phyloP scores from a whole-genome alignment of 1,140 invertebrate species.

The Brachystomella parvula region DNA sequence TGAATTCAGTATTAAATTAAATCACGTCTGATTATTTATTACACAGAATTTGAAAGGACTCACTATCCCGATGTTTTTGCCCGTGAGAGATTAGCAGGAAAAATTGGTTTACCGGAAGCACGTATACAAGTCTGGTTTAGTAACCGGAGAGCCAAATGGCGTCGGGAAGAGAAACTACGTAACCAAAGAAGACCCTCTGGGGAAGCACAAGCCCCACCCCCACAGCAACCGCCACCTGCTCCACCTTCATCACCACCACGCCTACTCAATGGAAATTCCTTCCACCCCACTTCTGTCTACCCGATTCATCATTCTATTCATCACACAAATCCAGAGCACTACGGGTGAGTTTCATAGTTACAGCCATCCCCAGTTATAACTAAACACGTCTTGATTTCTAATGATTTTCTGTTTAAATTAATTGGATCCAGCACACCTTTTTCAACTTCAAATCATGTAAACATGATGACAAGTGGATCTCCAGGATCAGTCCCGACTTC shows the following conservation, averaged over 20 bases:
- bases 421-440: slow-evolving; percentile 36
- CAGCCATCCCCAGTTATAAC: not conserved
- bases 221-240: slow-evolving; percentile 39
- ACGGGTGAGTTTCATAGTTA: slow-evolving; percentile 53
- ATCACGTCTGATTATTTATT: slow-evolving; percentile 14
- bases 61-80: slow-evolving; percentile 95
- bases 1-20: slow-evolving; percentile 1
- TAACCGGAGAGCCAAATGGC: slow-evolving; percentile 86
- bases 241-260: slow-evolving; percentile 45
- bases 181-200: slow-evolving; percentile 62
- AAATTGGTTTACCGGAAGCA: slow-evolving; percentile 94
- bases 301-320: slow-evolving; percentile 40
- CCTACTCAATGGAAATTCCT: slow-evolving; percentile 48
- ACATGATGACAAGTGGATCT: slow-evolving; percentile 39
- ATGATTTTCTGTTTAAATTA: slow-evolving; percentile 6
- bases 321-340: slow-evolving; percentile 47
- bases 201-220: slow-evolving; percentile 32
- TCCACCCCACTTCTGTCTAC: slow-evolving; percentile 48
- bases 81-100: slow-evolving; percentile 85
- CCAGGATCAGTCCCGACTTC: slow-evolving; percentile 47
- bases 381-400: not conserved
- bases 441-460: slow-evolving; percentile 39
- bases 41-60: slow-evolving; percentile 74
- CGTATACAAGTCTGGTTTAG: slow-evolving; percentile 74
- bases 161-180: slow-evolving; percentile 91